phyloP scores from a whole-genome alignment of 2,113 vertebrate genomes.

The Paramormyrops kingsleyae region DNA sequence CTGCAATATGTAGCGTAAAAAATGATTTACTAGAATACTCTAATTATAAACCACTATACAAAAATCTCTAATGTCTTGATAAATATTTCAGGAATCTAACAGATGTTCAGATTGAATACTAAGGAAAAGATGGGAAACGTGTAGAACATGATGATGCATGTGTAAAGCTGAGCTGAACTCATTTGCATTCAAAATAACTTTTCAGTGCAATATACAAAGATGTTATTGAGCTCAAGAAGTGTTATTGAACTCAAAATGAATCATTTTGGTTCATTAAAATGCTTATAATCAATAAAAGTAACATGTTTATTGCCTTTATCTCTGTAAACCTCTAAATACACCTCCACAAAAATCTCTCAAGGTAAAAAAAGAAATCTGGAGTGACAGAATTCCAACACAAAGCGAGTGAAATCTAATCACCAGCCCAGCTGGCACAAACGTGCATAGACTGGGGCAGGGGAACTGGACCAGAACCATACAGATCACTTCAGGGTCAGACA shows the following conservation, averaged over 20 bases:
- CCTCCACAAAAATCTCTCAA: not conserved
- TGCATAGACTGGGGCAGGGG: not conserved
- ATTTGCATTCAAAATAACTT: not conserved
- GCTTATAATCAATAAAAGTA: not conserved
- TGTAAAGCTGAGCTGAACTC: not conserved
- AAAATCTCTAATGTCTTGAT: not conserved
- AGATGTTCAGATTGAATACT: not conserved
- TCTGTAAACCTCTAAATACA: not conserved
- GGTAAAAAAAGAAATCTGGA: not conserved
- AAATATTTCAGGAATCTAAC: not conserved
- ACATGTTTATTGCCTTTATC: not conserved
- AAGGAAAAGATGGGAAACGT: not conserved
- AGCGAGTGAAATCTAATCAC: not conserved
- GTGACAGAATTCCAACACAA: not conserved
- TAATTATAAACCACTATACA: not conserved
- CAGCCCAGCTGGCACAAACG: not conserved
- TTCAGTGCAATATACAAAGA: not conserved
- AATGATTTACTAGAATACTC: not conserved
- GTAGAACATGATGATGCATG: not conserved
- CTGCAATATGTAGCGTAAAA: not conserved
- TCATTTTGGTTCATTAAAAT: not conserved
- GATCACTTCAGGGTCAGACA: not conserved
- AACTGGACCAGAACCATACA: not conserved
- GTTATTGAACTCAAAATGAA: not conserved
- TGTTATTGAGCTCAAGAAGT: not conserved